These are phyloP conservation scores for Geophilus truncorum DNA, from an alignment of 2,888 invertebrate species.

Conservation along the genomic window DNA sequence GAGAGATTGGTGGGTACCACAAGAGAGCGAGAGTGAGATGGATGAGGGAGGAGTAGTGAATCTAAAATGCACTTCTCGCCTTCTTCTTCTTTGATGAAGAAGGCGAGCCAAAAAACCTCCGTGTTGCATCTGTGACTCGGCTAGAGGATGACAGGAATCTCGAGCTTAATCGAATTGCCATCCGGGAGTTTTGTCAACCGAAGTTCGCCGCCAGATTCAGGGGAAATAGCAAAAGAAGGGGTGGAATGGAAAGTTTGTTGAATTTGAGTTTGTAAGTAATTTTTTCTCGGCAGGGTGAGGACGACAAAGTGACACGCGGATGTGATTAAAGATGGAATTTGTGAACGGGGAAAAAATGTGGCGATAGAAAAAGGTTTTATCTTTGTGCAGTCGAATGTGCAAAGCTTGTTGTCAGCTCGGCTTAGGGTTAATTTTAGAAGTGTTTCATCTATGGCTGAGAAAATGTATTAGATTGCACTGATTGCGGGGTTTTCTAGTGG, in stretches of 20 bases:
- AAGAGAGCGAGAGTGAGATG: slow-evolving; percentile 6
- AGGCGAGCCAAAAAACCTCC: slow-evolving; percentile 9
- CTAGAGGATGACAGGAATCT: slow-evolving; percentile 14
- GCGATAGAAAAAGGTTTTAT: not conserved
- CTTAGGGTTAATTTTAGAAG: not conserved
- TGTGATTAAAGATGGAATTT: not conserved
- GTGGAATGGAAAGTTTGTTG: slow-evolving; percentile 14
- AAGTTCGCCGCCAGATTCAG: slow-evolving; percentile 5
- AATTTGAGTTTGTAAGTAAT: not conserved
- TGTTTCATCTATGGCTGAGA: not conserved
- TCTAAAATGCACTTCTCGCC: slow-evolving; percentile 25
- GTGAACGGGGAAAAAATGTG: not conserved
- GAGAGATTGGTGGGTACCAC: slow-evolving; percentile 24
- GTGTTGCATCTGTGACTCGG: slow-evolving; percentile 13
- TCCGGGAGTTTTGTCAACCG: not conserved
- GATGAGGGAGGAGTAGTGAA: not conserved
- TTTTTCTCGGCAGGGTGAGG: not conserved
- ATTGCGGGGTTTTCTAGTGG: too few species aligned
- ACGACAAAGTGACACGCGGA: not conserved
- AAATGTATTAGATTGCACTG: too few species aligned
- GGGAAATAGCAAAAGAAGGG: not conserved
- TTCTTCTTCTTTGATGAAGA: slow-evolving; percentile 18
- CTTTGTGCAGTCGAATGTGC: too few species aligned
- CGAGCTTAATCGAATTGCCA: slow-evolving; percentile 22
- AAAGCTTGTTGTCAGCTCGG: not conserved